Percentiles rank a stretch among this genome's conserved stretches.
phyloP scores from a whole-genome alignment of 2,888 invertebrate species.

The Bugula neritina region DNA sequence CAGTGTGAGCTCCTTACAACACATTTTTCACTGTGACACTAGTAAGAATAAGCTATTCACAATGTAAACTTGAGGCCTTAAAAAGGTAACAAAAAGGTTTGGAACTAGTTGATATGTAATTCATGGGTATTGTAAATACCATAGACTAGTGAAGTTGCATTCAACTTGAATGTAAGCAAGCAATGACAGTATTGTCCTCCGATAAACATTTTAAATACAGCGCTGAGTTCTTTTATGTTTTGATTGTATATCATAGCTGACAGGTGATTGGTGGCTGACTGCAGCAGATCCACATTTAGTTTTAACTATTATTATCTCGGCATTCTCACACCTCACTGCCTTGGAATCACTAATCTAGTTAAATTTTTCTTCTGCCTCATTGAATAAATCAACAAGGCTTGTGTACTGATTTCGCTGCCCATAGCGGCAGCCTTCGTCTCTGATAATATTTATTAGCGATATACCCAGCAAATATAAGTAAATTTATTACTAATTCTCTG shows the following conservation, averaged over 20 bases:
- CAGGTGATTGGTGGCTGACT: neutral
- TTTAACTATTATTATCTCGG: neutral
- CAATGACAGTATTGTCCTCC: constrained; percentile 10
- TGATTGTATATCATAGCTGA: neutral
- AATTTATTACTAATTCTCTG: too few relatives aligned
- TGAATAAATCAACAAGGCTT: neutral
- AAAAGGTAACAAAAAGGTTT: neutral
- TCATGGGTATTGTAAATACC: neutral
- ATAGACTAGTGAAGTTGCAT: neutral
- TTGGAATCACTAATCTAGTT: neutral
- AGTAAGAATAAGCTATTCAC: too few relatives aligned
- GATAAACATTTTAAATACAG: constrained; percentile 21
- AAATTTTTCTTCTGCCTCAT: neutral
- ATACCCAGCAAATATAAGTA: too few relatives aligned
- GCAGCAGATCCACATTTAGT: neutral
- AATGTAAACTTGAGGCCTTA: too few relatives aligned
- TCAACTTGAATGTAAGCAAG: neutral
- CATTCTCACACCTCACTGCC: constrained; percentile 20
- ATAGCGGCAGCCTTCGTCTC: too few relatives aligned
- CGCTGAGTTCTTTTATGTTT: constrained; percentile 4
- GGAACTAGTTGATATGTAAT: neutral
- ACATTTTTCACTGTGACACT: too few relatives aligned
- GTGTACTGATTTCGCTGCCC: neutral
- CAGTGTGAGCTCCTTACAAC: too few relatives aligned
- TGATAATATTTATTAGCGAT: too few relatives aligned